Conservation (phyloP, 2,113 vertebrate genomes). For the Orthonyx spaldingii region DNA sequence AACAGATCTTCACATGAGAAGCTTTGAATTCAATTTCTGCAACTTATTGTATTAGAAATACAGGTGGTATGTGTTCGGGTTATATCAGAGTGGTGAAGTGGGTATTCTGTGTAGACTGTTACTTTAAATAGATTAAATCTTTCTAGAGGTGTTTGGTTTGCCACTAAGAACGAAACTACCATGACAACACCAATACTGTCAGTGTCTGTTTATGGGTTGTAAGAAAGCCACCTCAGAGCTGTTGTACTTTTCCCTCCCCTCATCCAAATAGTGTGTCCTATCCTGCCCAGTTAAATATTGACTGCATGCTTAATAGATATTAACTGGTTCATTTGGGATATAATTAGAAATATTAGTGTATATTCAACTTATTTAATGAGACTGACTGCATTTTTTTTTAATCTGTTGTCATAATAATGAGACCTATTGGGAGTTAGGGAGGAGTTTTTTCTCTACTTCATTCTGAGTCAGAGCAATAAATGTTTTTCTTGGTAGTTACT, state of each 20-base stretch:
- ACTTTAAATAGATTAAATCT: neutral
- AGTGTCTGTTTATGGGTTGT: neutral
- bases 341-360: conserved; percentile 32
- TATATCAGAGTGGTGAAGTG: neutral
- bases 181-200: neutral
- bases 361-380: conserved; percentile 12
- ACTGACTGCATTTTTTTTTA: neutral
- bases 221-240: neutral
- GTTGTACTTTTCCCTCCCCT: neutral
- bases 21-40: neutral
- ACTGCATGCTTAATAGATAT: neutral
- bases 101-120: neutral
- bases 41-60: neutral
- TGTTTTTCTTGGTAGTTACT: neutral
- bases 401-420: conserved; percentile 18
- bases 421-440: neutral
- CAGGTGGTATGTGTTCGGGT: neutral
- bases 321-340: conserved; percentile 1
- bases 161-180: neutral
- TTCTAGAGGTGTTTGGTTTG: neutral
- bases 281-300: neutral
- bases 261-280: neutral
- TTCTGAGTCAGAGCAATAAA: neutral
- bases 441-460: neutral
- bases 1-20: neutral